phyloP scores from a whole-genome alignment of 2,113 vertebrate genomes.

The Gopherus evgoodei region DNA sequence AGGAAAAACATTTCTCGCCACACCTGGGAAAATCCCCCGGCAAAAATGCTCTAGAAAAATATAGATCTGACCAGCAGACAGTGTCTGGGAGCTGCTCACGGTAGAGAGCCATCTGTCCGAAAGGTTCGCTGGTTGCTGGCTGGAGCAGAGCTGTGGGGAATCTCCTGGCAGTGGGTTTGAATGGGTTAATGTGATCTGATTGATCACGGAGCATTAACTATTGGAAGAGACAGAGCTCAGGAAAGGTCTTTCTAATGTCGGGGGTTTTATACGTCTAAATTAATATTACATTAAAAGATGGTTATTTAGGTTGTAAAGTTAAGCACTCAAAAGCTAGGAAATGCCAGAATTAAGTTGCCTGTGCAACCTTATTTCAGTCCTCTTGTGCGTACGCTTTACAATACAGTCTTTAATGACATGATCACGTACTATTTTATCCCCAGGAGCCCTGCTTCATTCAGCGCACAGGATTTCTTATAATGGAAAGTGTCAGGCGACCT shows the following conservation, averaged over 20 bases:
- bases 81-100: background rate
- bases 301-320: background rate
- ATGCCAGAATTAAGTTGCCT: background rate
- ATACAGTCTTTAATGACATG: background rate
- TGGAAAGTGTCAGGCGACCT: background rate
- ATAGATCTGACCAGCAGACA: background rate
- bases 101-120: background rate
- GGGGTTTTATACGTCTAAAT: background rate
- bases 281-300: background rate
- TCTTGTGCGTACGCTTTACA: background rate
- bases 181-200: background rate
- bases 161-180: background rate
- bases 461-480: background rate
- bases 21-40: background rate
- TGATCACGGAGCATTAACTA: background rate
- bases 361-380: background rate
- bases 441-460: background rate
- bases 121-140: background rate
- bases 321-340: background rate
- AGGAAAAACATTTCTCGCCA: background rate
- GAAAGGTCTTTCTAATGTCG: background rate
- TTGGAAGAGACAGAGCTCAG: background rate
- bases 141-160: background rate
- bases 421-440: background rate
- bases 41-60: background rate